phyloP scores from a whole-genome alignment of 2,797 vertebrate genomes.

The Eutrigla gurnardus region DNA sequence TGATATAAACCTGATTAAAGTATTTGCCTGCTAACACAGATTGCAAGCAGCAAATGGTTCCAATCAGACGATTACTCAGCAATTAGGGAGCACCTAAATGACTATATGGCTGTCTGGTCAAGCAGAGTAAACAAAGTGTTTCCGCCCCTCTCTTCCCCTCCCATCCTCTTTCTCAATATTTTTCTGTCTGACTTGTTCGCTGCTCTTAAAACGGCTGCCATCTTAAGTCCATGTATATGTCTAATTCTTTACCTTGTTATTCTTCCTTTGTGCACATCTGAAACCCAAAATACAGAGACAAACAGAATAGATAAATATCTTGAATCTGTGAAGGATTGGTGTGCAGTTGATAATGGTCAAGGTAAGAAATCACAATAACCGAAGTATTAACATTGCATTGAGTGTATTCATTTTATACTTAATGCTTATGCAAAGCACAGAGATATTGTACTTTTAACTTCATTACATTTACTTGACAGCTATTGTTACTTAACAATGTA shows the following conservation, averaged over 20 bases:
- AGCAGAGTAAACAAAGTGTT: slow-evolving; percentile 74
- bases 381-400: too few relatives aligned
- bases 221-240: neutral
- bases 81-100: slow-evolving; percentile 81
- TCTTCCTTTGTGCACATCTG: neutral
- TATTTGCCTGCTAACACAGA: slow-evolving; percentile 84
- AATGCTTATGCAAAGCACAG: neutral
- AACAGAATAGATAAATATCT: neutral
- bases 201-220: slow-evolving; percentile 29
- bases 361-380: neutral
- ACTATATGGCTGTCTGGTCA: slow-evolving; percentile 78
- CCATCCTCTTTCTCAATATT: neutral
- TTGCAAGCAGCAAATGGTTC: slow-evolving; percentile 77
- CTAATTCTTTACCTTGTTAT: neutral
- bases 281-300: slow-evolving; percentile 1
- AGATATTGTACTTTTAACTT: neutral
- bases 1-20: slow-evolving; percentile 89
- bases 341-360: neutral
- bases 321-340: neutral
- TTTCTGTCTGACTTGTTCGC: slow-evolving; percentile 41
- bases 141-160: slow-evolving; percentile 14
- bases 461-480: neutral
- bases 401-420: neutral
- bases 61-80: slow-evolving; percentile 83
- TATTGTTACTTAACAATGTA: neutral